Base-by-base conservation (phyloP, 2,113 vertebrate species). In the Ranitomeya imitator region DNA sequence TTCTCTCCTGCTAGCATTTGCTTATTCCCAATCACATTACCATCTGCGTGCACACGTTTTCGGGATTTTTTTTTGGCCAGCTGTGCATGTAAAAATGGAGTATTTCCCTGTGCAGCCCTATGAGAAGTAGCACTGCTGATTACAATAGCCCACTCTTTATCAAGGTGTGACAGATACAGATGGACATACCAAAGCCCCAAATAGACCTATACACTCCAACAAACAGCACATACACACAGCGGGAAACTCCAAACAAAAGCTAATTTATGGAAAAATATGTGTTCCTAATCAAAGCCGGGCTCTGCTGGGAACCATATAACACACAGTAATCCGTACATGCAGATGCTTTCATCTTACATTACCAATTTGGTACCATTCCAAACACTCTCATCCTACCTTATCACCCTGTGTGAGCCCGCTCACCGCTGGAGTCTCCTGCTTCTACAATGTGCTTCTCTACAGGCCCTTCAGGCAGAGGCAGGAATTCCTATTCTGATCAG, bases 251-350 rank as follows among this genome's bases (percentile, higher is more conserved):
- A 94, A 94, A 94, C 94, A 93, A 94, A 95, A 93, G 91, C 91
- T 94, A 95, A 96, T 96, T 96, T 96, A 96, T 96, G 94, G 94
- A 96, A 95, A 96, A 95, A 94, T 93, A 91, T 96, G 96, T 93
- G 93, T 93, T 94, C 94, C 94, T 96, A 95, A 96, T 95, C 95
- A 96, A 93, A 94, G 92, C 92, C 91, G 91, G 93, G 91, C 94
- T 92, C 94, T 16, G 7, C 91, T 91, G 95, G 96, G 94, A 93
- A 95, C 94, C 94, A 91, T 94, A 94, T 94, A 95, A 93, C 93
- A 94, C 93, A 92, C 91, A 93, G 89, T 92, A 90, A n/a, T 92
- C 93, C 94, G 93, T 93, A 91, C 90, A 85, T 90, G 90, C 90
- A 90, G 89, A 93, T 90, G 69, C 93, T 95, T 94, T 95, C 92